These are phyloP conservation scores for Latrodectus hesperus DNA, from an alignment of 2,888 invertebrate species.

Conservation along the genomic window DNA sequence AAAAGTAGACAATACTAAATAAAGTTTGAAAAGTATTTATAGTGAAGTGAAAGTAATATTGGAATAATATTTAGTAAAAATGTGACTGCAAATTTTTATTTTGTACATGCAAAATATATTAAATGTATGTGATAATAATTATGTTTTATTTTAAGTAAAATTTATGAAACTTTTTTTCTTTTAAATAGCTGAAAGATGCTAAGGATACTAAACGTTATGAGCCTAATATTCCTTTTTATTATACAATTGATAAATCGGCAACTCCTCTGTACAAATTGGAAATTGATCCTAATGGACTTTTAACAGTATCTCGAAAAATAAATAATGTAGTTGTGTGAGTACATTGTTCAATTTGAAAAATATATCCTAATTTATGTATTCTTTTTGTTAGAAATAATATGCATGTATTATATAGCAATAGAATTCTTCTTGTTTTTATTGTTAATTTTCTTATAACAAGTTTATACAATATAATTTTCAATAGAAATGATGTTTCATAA, in stretches of 20 bases:
- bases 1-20: too few species aligned
- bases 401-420: not conserved
- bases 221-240: conserved; percentile 62
- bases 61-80: too few species aligned
- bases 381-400: not conserved
- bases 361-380: not conserved
- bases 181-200: conserved; percentile 47
- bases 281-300: conserved; percentile 65
- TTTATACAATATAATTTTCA: not conserved
- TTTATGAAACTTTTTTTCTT: not conserved
- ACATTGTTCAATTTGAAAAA: not conserved
- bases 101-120: too few species aligned
- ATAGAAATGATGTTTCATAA: not conserved
- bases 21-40: too few species aligned
- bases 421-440: too few species aligned
- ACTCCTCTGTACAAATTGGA: conserved; percentile 70
- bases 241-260: not conserved
- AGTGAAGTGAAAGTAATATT: too few species aligned
- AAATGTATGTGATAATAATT: too few species aligned
- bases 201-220: conserved; percentile 29
- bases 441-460: too few species aligned
- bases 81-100: too few species aligned
- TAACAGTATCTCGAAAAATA: conserved; percentile 70
- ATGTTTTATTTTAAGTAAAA: not conserved
- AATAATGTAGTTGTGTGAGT: conserved; percentile 70